These are phyloP conservation scores for Lycocerus yunnanus DNA, from an alignment of 2,888 invertebrate genomes.

Conservation along the genomic window DNA sequence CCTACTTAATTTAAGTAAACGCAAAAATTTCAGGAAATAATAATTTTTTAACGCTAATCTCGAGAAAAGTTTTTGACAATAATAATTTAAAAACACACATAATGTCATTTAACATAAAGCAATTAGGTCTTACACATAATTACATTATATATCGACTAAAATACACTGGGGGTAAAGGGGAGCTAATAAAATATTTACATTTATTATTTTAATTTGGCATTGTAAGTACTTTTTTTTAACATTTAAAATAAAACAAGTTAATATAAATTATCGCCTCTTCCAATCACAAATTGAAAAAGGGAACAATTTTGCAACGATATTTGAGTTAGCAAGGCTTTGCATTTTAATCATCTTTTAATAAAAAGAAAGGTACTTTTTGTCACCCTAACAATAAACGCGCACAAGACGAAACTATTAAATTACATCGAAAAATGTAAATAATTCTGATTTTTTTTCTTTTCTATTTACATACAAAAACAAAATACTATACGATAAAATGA, in stretches of 20 bases:
- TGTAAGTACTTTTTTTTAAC: constrained; percentile 25
- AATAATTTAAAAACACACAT: not conserved
- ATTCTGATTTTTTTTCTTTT: constrained; percentile 24
- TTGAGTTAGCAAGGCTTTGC: not conserved
- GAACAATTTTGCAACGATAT: not conserved
- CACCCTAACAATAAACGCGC: constrained; percentile 4
- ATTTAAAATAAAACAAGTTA: constrained; percentile 5
- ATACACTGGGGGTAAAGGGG: constrained; percentile 8
- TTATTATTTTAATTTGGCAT: constrained; percentile 30
- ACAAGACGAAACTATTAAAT: constrained; percentile 16
- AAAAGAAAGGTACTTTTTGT: constrained; percentile 22
- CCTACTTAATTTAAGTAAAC: constrained; percentile 2
- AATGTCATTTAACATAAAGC: constrained; percentile 2
- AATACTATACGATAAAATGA: constrained; percentile 24
- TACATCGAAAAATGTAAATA: constrained; percentile 26
- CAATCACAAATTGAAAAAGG: constrained; percentile 5
- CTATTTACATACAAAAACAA: constrained; percentile 26
- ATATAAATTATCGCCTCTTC: not conserved
- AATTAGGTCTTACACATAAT: not conserved
- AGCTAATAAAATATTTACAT: constrained; percentile 15
- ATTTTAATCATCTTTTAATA: constrained; percentile 3
- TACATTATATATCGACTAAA: not conserved
- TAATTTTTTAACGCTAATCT: not conserved
- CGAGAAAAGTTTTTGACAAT: not conserved
- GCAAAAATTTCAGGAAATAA: not conserved